Percentiles rank a stretch among this genome's conserved stretches.
Conservation (phyloP, 2,113 vertebrate species). For the Carollia perspicillata region DNA sequence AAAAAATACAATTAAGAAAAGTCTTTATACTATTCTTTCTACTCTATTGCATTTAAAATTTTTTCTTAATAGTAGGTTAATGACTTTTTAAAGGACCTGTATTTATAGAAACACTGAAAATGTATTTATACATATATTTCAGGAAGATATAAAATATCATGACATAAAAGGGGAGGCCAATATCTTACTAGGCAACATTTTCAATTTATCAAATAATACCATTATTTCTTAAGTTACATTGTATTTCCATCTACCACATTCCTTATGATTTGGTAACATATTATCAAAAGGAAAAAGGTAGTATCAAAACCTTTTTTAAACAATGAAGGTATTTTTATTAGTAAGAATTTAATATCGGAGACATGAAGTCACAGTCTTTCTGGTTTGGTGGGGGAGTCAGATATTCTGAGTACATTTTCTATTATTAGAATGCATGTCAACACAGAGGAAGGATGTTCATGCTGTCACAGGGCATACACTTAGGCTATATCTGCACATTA, state of each 20-base stretch:
- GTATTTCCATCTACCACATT: conserved; percentile 21
- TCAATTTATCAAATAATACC: conserved; percentile 53
- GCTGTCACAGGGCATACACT: conserved; percentile 79
- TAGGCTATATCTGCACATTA: conserved; percentile 83
- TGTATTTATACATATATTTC: conserved; percentile 76
- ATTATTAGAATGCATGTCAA: conserved; percentile 85
- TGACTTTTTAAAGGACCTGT: conserved; percentile 56
- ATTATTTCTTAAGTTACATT: conserved; percentile 54
- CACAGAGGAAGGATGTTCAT: conserved; percentile 80
- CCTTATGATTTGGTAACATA: conserved; percentile 32
- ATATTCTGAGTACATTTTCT: conserved; percentile 78
- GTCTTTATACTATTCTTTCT: background rate
- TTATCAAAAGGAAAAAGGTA: conserved; percentile 64
- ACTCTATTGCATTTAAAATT: background rate
- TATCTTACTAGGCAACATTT: conserved; percentile 73
- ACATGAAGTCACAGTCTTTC: conserved; percentile 68
- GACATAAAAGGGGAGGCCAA: conserved; percentile 61
- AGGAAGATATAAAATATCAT: conserved; percentile 61
- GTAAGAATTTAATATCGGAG: conserved; percentile 62
- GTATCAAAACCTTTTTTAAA: conserved; percentile 59
- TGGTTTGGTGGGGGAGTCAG: conserved; percentile 50
- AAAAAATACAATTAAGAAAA: background rate
- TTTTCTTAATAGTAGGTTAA: background rate
- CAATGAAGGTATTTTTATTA: conserved; percentile 67
- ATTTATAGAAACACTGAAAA: conserved; percentile 76